Base-by-base conservation (phyloP, 2,888 invertebrate genomes). In the Parnassius orleans region DNA sequence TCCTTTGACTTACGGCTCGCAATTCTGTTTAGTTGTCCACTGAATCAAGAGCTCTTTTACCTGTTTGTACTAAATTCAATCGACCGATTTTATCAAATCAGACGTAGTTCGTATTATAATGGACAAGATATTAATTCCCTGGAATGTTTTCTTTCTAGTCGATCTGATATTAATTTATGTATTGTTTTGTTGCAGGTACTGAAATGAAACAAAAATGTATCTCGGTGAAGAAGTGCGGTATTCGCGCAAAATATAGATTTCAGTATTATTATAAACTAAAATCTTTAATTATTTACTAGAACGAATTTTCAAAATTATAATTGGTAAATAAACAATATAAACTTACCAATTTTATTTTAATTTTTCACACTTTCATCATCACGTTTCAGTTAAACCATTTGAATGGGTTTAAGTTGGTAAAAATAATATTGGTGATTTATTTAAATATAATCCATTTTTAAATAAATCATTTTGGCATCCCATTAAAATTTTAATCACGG, bases 161-260 rank as follows among this genome's bases (percentile, higher is more conserved):
- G 72, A 75, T 74, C 69, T 74, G 70, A 73, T 78, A 78, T 80
- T 83, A 73, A 84, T 72, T 70, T 74, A 67, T 70, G 59, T 76
- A 76, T 81, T 81, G 76, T 83, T 79, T 84, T 81, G 83, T 87
- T 87, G 63, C 86, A 87, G 86, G 87, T 87, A 87, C 72, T 74
- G 69, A 67, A 69, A 70, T 72, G 72, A 68, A 74, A 33, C 33
- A 33, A 33, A 33, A 33, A 33, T 5, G 24, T 33, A 33, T 33
- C 24, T 24, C 24, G 24, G 24, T 24, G 1, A 33, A 33, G 7
- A 5, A 7, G 33, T 5, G 7, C 33, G 33, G 7, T 33, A 33
- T 3, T 33, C 33, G 33, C 7, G 33, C 7, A 33, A 33, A 33
- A 33, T 33, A 33, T 33, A 33, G 33, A 33, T 33, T 33, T 33